These are phyloP conservation scores for Anser brachyrhynchus DNA, from an alignment of 2,113 vertebrate species.

Conservation along the genomic window DNA sequence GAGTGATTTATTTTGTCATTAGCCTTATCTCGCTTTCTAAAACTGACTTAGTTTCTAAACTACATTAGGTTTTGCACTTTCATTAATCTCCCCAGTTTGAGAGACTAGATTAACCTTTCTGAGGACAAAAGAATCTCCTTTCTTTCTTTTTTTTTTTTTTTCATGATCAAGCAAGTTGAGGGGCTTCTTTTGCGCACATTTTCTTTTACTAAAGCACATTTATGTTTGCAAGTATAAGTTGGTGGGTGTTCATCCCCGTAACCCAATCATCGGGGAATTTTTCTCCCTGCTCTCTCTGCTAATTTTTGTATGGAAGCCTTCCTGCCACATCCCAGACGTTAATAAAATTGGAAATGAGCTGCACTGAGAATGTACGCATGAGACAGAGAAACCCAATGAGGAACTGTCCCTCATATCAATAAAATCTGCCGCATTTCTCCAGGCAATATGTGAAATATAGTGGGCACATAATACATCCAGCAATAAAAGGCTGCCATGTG, in stretches of 20 bases:
- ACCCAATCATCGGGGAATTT: neutral
- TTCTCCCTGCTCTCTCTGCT: neutral
- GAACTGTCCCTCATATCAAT: conserved; percentile 34
- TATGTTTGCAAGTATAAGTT: neutral
- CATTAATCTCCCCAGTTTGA: conserved; percentile 8
- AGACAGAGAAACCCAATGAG: neutral
- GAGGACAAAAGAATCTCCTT: neutral
- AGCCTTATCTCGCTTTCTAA: conserved; percentile 52
- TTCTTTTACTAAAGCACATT: neutral
- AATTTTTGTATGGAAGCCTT: neutral
- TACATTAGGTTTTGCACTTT: neutral
- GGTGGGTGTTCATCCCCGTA: fast-evolving
- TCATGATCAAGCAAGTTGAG: neutral
- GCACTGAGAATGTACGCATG: neutral
- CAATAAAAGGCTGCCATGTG: conserved; percentile 46
- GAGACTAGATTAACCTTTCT: conserved; percentile 14
- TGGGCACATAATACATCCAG: neutral
- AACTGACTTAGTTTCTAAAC: conserved; percentile 41
- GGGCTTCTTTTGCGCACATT: neutral
- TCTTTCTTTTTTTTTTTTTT: neutral
- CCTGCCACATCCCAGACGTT: neutral
- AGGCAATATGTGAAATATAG: conserved; percentile 55
- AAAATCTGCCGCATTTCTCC: conserved; percentile 51
- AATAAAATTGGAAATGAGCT: conserved; percentile 31
- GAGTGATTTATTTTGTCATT: conserved; percentile 55